Evolutionary conservation across 2,113 vertebrate genomes (phyloP), one percentile per base, ranked within the genome.

Genomic region (Saimiri boliviensis): DNA sequence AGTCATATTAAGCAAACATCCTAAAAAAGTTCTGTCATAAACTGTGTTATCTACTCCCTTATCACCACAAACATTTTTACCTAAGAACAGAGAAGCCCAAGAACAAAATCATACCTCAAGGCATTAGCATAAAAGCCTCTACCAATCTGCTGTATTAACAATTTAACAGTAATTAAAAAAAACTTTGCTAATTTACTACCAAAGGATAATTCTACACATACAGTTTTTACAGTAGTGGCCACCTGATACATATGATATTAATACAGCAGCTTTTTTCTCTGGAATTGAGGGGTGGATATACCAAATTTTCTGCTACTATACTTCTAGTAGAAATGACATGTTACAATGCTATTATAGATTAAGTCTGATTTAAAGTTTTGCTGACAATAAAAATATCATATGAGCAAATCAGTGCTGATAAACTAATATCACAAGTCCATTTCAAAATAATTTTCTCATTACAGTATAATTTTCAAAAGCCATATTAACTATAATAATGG

Each of bases 321-420:
- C 20, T 83, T 5, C 9, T 68, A 91, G 58, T 49, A 71, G 49
- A 83, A 82, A 88, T 42, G 40, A 68, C 47, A 90, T 20, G 8
- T 42, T 83, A 79, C 3, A 23, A n/a, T 68, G 56, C 10, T 93
- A 90, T 63, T 73, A 85, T 2, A 60, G 54, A 90, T 71, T 63
- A 91, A 93, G 42, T 93, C 56, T 88, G 47, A 80, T 54, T 94
- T 88, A 93, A 93, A 93, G 14, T 79, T 63, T 76, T 93, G 56
- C 23, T 86, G 45, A 25, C 25, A 93, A 93, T 42, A 82, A 96
- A 92, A 91, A 89, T 86, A 68, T 42, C 45, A 74, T 68, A 94
- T 0, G 86, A 6, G 49, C 66, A 83, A 82, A 86, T 71, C 14
- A 83, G 25, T 83, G 54, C 42, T 93, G 25, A 82, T 83, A 83